Conservation (phyloP, 2,113 vertebrate genomes). For the Promerops cafer region DNA sequence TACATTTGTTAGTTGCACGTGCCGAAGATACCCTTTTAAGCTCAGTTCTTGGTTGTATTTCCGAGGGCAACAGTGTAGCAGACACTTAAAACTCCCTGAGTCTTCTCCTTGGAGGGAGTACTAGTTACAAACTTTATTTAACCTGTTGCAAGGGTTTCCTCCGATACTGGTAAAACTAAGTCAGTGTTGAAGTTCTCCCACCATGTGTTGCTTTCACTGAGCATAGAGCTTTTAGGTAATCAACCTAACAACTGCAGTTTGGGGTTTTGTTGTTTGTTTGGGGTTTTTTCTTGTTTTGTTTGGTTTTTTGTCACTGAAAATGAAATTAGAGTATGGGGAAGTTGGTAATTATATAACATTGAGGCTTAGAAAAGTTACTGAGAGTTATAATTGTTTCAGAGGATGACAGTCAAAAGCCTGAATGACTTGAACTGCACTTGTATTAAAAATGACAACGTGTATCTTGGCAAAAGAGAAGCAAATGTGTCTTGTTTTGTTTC, state of each 20-base stretch:
- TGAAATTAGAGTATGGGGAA: accelerated
- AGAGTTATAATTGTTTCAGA: not conserved
- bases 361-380: not conserved
- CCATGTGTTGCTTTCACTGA: accelerated
- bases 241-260: no score
- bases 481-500: not conserved
- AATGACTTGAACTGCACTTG: not conserved
- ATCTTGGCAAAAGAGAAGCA: not conserved
- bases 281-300: not conserved
- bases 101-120: no score
- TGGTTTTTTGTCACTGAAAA: not conserved
- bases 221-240: not conserved
- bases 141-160: not conserved
- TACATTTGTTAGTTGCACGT: not conserved
- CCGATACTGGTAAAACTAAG: accelerated
- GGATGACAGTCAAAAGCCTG: not conserved
- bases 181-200: accelerated
- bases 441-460: not conserved
- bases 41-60: not conserved
- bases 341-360: accelerated
- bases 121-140: not conserved
- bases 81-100: accelerated
- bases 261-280: not conserved
- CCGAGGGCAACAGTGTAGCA: not conserved
- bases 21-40: accelerated